A percentile compares a stretch with the other conserved stretches of the same genome.
Evolutionary conservation across 2,113 vertebrate species (phyloP).

Genomic region (Columba livia): DNA sequence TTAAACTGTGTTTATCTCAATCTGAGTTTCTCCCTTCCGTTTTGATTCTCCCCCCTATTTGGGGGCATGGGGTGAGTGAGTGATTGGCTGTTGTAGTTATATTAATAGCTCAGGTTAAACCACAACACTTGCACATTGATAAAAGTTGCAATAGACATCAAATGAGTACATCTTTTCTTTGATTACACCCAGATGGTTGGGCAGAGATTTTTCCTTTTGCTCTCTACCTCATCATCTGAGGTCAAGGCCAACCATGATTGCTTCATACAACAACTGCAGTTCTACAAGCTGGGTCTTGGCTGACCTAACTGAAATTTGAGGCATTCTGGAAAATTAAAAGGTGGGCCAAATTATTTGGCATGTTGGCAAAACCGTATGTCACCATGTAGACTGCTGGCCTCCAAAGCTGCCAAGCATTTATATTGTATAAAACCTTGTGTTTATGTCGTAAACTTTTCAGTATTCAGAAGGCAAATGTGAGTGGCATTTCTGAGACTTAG

Average conservation of each 20-base stretch:
- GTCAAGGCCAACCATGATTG: background rate
- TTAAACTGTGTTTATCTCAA: no score
- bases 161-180: background rate
- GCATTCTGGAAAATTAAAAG: background rate
- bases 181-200: background rate
- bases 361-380: background rate
- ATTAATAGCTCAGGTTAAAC: no score
- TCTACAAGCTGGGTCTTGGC: background rate
- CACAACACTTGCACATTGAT: background rate
- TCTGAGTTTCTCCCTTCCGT: no score
- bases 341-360: background rate
- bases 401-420: background rate
- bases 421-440: background rate
- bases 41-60: no score
- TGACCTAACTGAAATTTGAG: background rate
- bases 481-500: background rate
- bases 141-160: background rate
- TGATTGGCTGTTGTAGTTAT: no score
- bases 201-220: background rate
- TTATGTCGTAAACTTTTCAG: background rate
- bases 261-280: background rate
- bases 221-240: background rate
- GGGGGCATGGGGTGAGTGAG: no score
- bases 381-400: accelerated
- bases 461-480: background rate